Percentiles rank a stretch among this genome's conserved stretches.
Conservation (phyloP, 2,888 invertebrate genomes). For the Athalia cordata region DNA sequence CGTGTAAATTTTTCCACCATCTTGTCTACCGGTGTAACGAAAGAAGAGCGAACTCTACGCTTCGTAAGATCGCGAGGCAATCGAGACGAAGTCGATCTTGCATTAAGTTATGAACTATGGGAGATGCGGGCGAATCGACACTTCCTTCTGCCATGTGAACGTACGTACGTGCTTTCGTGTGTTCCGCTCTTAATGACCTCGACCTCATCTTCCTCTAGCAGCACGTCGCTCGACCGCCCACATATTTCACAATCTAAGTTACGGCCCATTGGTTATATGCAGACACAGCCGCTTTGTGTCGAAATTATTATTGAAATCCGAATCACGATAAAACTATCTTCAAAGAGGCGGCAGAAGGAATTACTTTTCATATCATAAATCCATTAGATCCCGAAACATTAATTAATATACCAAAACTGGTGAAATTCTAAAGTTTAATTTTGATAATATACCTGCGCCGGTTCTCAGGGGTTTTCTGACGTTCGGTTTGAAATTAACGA, state of each 20-base stretch:
- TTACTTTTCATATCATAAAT: neutral
- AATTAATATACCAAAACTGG: no score
- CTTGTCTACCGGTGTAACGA: no score
- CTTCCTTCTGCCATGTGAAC: neutral
- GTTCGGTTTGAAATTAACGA: no score
- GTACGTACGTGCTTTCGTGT: neutral
- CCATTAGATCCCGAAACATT: no score
- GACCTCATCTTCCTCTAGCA: conserved; percentile 20
- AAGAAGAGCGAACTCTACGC: no score
- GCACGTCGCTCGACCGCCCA: conserved; percentile 31
- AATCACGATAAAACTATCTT: neutral
- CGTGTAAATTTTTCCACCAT: no score
- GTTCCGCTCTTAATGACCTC: conserved; percentile 20
- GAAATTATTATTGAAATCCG: conserved; percentile 28
- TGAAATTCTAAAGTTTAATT: no score
- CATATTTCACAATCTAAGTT: conserved; percentile 24
- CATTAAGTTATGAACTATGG: neutral
- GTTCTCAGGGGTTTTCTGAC: no score
- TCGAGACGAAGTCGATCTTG: neutral
- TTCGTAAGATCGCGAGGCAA: no score
- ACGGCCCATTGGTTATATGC: neutral
- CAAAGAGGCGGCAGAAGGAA: neutral
- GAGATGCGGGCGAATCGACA: conserved; percentile 33
- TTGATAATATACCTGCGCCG: no score
- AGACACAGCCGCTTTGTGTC: neutral